These are phyloP conservation scores for Corvus moneduloides DNA, from an alignment of 2,113 vertebrate species.

Conservation along the genomic window DNA sequence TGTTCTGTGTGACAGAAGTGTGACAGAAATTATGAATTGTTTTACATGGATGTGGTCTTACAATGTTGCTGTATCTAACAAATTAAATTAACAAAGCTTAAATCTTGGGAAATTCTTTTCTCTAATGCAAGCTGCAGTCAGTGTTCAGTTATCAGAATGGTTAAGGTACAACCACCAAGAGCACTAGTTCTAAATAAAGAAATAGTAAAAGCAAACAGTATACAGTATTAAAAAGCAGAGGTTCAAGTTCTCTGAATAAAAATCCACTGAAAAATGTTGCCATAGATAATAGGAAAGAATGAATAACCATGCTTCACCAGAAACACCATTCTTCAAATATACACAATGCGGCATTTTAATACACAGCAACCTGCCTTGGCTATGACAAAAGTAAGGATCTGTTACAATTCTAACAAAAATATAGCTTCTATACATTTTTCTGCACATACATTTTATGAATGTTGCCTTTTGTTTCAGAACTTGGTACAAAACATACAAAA, in stretches of 20 bases:
- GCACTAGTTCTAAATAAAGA: not conserved
- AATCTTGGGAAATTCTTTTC: not conserved
- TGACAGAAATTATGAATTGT: not conserved
- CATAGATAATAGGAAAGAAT: not conserved
- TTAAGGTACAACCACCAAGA: not conserved
- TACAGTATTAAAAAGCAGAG: not conserved
- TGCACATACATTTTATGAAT: slow-evolving; percentile 60
- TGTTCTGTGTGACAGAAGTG: slow-evolving; percentile 15
- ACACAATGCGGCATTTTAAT: slow-evolving; percentile 55
- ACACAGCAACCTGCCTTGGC: slow-evolving; percentile 52
- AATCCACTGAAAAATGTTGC: slow-evolving; percentile 27
- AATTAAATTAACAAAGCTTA: not conserved
- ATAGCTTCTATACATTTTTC: slow-evolving; percentile 76
- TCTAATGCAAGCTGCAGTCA: not conserved
- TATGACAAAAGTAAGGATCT: slow-evolving; percentile 56
- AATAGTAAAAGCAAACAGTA: not conserved
- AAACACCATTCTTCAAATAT: slow-evolving; percentile 57
- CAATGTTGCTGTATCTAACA: not conserved
- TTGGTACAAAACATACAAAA: slow-evolving; percentile 79
- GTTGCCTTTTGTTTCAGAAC: slow-evolving; percentile 61
- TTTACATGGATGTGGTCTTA: not conserved
- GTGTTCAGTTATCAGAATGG: not conserved
- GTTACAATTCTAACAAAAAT: slow-evolving; percentile 78
- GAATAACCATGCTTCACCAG: slow-evolving; percentile 62
- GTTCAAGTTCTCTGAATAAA: slow-evolving; percentile 17